Base-by-base conservation (phyloP, 2,113 vertebrate genomes). In the Sebastes schlegelii region DNA sequence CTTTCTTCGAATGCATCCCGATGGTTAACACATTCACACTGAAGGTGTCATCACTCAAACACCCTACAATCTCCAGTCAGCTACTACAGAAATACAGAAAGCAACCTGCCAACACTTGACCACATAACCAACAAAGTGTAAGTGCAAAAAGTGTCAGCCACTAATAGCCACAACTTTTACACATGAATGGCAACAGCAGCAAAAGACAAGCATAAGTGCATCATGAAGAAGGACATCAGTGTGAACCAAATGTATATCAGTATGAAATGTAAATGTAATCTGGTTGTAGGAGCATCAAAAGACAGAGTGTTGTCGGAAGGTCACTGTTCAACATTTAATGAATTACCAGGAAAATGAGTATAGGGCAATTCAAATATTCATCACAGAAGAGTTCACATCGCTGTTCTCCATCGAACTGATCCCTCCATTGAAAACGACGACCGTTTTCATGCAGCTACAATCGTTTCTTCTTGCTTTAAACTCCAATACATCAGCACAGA, bases 311-410 rank as follows among this genome's bases (percentile, higher is more conserved):
- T 23, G 6, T 63, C 21, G 5, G 4, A 48, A 11, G 21, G 16
- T 68, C n/a, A 48, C 21, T 10, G 11, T 40, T 68, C 2, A 68
- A 78, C 8, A 21, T 69, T 68, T 78, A 9, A 69, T 21, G 12
- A 61, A 68, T n/a, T 9, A 23, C 11, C 11, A 7, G 16, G 23
- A 58, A 9, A 0, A 13, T 26, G 2, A 12, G 43, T 8, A 3
- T 0, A 21, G 45, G 5, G 8, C 17, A n/a, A 40, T 45, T 51
- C 42, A 77, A 48, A 67, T 34, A 57, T 77, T 77, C 10, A 57
- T 57, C 9, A 7, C 7, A 60, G 21, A 61, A 46, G 55, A 6
- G 17, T 48, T 61, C 13, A 14, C 10, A 8, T 60, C 1, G 23
- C 42, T 48, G 70, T 40, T 10, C 17, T 45, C 12, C 49, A 46